Evolutionary conservation across 1,140 invertebrate genomes (phyloP), one percentile per base, ranked within the genome.

Genomic region (Ectropis grisescens): DNA sequence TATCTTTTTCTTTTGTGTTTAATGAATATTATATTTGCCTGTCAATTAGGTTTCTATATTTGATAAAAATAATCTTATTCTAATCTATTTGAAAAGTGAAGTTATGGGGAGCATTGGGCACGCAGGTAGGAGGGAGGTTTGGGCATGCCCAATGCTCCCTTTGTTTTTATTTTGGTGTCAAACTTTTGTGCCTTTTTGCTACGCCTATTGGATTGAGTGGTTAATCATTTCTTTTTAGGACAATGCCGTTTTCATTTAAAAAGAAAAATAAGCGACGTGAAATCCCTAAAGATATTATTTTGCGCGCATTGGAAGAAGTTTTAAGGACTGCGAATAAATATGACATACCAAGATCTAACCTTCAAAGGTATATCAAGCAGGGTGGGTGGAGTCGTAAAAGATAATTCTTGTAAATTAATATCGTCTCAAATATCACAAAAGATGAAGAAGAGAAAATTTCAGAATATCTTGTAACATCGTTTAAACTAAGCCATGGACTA

Each of bases 391-490:
- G 23, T 27, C 31, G 16, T 44, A 25, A 47, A 52, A 27, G 40
- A 47, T 52, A 15, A 13, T 49, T 43, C 41, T 26, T 27, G 2
- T 23, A 44, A 33, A 38, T 44, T 38, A 23, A 34, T 47, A 31
- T 32, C 33, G 2, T 36, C 25, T 19, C 44, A 41, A 37, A 47
- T 53, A 34, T 44, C 33, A 41, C 45, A 6, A 24, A 48, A 14
- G 41, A 44, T 19, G 44, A 56, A 48, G 48, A 49, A 33, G 28
- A 34, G 36, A 52, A 44, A 45, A 23, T 48, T 15, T 41, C 35
- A 42, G 22, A 41, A 12, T 49, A 49, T 26, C 25, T 46, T 11
- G 19, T 42, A 40, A 19, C 28, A 26, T 42, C 23, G 13, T 49
- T 30, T 33, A 46, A 56, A 47, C 42, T 37, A 30, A 48, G 38